phyloP scores from a whole-genome alignment of 2,888 invertebrate genomes.

The Mactromeris polynyma region DNA sequence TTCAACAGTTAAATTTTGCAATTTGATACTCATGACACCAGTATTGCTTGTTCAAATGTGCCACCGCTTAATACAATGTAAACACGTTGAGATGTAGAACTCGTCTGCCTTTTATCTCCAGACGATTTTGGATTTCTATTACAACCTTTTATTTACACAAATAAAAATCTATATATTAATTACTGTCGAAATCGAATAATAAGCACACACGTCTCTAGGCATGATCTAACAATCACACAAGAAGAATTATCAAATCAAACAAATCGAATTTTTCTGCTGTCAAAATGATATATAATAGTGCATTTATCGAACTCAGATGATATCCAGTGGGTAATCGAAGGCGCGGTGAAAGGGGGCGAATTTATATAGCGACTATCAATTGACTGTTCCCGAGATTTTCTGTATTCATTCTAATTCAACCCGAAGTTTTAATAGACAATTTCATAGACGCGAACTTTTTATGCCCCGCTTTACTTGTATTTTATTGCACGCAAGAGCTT shows the following conservation, averaged over 20 bases:
- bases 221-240: neutral
- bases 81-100: slow-evolving; percentile 15
- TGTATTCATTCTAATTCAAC: neutral
- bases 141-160: slow-evolving; percentile 26
- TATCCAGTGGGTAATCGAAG: neutral
- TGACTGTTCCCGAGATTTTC: neutral
- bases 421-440: neutral
- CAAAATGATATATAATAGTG: slow-evolving; percentile 14
- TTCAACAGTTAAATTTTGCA: neutral
- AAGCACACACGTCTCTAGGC: slow-evolving; percentile 8
- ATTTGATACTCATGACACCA: neutral
- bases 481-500: neutral
- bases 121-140: slow-evolving; percentile 16
- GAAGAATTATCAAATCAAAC: slow-evolving; percentile 17
- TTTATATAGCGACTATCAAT: neutral
- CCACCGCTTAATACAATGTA: slow-evolving; percentile 26
- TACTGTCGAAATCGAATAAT: slow-evolving; percentile 16
- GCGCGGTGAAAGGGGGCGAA: neutral
- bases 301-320: neutral
- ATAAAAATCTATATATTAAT: slow-evolving; percentile 15
- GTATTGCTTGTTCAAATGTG: neutral
- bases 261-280: neutral
- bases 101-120: slow-evolving; percentile 13
- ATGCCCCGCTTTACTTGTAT: neutral
- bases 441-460: neutral